phyloP scores from a whole-genome alignment of 2,888 invertebrate genomes.

The Cheilosia soror region DNA sequence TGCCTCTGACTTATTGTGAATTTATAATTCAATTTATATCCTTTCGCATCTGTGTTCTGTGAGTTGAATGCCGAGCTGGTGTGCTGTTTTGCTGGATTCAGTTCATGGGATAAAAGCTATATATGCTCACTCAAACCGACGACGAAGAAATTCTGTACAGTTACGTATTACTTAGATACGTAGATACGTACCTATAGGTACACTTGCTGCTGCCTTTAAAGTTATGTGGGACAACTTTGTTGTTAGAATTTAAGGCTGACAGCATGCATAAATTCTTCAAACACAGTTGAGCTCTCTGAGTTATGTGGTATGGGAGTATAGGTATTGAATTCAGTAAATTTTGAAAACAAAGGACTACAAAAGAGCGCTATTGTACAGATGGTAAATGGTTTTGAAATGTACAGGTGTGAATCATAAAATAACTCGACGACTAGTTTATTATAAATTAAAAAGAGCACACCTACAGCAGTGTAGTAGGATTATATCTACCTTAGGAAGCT shows the following conservation, averaged over 20 bases:
- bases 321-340: slow-evolving; percentile 54
- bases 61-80: slow-evolving; percentile 31
- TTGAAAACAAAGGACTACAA: slow-evolving; percentile 27
- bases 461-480: not conserved
- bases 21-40: slow-evolving; percentile 76
- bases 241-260: slow-evolving; percentile 60
- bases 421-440: too few relatives aligned
- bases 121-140: slow-evolving; percentile 16
- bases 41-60: slow-evolving; percentile 71
- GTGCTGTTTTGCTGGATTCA: slow-evolving; percentile 50
- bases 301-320: slow-evolving; percentile 49
- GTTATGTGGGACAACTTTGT: slow-evolving; percentile 19
- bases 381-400: slow-evolving; percentile 1
- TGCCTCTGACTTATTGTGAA: slow-evolving; percentile 75
- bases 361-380: not conserved
- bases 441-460: too few relatives aligned
- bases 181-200: not conserved
- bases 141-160: slow-evolving; percentile 38
- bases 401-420: slow-evolving; percentile 7
- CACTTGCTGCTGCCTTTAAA: slow-evolving; percentile 40
- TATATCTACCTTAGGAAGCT: too few relatives aligned
- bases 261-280: slow-evolving; percentile 45
- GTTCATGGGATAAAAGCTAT: slow-evolving; percentile 36
- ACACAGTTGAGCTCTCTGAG: slow-evolving; percentile 40
- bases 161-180: slow-evolving; percentile 57